These are phyloP conservation scores for Ganaspis sp. DNA, from an alignment of 1,140 invertebrate genomes.

Conservation along the genomic window DNA sequence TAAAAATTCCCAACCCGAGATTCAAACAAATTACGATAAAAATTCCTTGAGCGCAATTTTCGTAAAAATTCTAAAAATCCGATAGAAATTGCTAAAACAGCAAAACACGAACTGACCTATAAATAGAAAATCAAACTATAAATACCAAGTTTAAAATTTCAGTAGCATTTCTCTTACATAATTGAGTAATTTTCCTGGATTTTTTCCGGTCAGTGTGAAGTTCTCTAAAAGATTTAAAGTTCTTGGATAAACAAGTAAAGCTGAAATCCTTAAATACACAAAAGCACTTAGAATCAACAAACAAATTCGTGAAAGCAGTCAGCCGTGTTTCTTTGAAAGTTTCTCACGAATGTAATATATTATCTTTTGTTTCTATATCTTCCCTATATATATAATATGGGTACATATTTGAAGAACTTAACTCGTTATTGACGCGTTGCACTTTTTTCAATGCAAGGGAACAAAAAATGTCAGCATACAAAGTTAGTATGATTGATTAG, in stretches of 20 bases:
- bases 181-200: no score
- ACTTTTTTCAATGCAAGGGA: not conserved
- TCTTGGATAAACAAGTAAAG: not conserved
- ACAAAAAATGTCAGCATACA: not conserved
- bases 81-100: no score
- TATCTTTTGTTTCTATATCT: not conserved
- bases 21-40: no score
- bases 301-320: not conserved
- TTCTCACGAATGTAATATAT: not conserved
- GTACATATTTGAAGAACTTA: not conserved
- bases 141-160: no score
- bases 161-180: no score
- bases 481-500: constrained; percentile 6
- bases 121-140: no score
- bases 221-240: not conserved
- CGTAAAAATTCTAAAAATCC: no score
- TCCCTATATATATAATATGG: not conserved
- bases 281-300: not conserved
- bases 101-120: no score
- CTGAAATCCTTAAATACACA: not conserved
- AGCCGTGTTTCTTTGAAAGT: constrained; percentile 1
- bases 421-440: not conserved
- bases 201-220: not conserved
- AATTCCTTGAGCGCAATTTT: no score
- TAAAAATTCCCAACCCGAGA: no score